These are phyloP conservation scores for Lamproptera curius DNA, from an alignment of 2,888 invertebrate species.

Conservation along the genomic window DNA sequence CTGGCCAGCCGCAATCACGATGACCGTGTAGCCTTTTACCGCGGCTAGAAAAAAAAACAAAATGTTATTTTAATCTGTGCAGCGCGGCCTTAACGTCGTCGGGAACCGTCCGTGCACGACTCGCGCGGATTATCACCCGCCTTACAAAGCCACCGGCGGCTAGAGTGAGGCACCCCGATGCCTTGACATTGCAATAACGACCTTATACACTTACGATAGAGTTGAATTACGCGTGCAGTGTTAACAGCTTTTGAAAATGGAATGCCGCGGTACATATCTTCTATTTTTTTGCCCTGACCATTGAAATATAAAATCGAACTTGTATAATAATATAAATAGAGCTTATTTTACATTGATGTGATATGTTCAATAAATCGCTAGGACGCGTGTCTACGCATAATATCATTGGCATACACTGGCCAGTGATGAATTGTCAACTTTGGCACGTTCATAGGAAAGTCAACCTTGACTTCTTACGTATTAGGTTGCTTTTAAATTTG, in stretches of 20 bases:
- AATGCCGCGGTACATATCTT: constrained; percentile 27
- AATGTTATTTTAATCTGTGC: constrained; percentile 45
- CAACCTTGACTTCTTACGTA: constrained; percentile 24
- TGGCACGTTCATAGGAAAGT: constrained; percentile 27
- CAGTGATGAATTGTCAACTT: constrained; percentile 71
- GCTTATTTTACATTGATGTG: constrained; percentile 32
- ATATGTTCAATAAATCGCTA: constrained; percentile 29
- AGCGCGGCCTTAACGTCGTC: constrained; percentile 47
- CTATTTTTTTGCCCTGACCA: constrained; percentile 25
- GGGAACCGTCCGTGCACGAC: constrained; percentile 52
- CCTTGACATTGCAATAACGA: constrained; percentile 40
- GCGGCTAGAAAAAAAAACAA: constrained; percentile 14
- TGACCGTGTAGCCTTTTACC: background rate
- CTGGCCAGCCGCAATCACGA: background rate
- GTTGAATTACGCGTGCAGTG: constrained; percentile 28
- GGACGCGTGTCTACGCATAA: constrained; percentile 69
- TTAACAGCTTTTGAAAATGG: constrained; percentile 29
- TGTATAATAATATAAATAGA: constrained; percentile 26
- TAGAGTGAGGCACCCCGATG: constrained; percentile 51
- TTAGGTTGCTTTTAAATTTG: constrained; percentile 26
- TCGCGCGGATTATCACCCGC: constrained; percentile 53
- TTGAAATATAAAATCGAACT: constrained; percentile 27
- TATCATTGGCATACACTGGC: constrained; percentile 65
- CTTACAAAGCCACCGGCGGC: constrained; percentile 49
- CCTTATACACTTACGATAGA: constrained; percentile 37